phyloP scores from a whole-genome alignment of 92 coral and sea anemone species.

The Heliopora coerulea region DNA sequence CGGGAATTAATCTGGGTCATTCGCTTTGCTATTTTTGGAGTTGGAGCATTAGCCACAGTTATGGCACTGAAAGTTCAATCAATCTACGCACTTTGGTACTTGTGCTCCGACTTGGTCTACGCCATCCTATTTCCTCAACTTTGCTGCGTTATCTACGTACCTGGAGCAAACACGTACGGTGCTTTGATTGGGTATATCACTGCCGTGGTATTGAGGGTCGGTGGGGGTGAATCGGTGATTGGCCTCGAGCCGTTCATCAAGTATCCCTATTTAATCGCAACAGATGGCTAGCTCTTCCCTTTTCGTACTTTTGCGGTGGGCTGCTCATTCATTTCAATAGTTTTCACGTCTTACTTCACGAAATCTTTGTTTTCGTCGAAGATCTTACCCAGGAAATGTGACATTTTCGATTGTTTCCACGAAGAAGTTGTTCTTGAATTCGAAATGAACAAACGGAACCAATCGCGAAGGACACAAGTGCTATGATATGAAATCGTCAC shows the following conservation, averaged over 20 bases:
- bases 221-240: slow-evolving; percentile 69
- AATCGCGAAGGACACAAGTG: not conserved
- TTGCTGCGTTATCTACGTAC: slow-evolving; percentile 68
- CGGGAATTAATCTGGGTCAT: slow-evolving; percentile 86
- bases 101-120: slow-evolving; percentile 90
- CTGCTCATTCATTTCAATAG: slow-evolving; percentile 60
- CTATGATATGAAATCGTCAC: not conserved
- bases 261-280: slow-evolving; percentile 70
- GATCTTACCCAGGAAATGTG: slow-evolving; percentile 57
- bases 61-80: slow-evolving; percentile 82
- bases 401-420: slow-evolving; percentile 79
- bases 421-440: slow-evolving; percentile 4
- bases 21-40: slow-evolving; percentile 74
- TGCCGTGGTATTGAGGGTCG: slow-evolving; percentile 71
- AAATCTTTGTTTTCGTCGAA: slow-evolving; percentile 61
- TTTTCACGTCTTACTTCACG: slow-evolving; percentile 63
- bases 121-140: slow-evolving; percentile 95
- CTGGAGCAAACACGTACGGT: slow-evolving; percentile 78
- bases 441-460: not conserved
- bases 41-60: slow-evolving; percentile 75
- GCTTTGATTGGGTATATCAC: slow-evolving; percentile 67
- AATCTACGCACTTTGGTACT: slow-evolving; percentile 73
- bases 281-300: slow-evolving; percentile 78
- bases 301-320: slow-evolving; percentile 89
- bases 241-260: slow-evolving; percentile 65